A percentile compares a stretch with the other conserved stretches of the same genome.
These are phyloP conservation scores for Andrena bucephala DNA, from an alignment of 2,888 invertebrate genomes.

Conservation along the genomic window DNA sequence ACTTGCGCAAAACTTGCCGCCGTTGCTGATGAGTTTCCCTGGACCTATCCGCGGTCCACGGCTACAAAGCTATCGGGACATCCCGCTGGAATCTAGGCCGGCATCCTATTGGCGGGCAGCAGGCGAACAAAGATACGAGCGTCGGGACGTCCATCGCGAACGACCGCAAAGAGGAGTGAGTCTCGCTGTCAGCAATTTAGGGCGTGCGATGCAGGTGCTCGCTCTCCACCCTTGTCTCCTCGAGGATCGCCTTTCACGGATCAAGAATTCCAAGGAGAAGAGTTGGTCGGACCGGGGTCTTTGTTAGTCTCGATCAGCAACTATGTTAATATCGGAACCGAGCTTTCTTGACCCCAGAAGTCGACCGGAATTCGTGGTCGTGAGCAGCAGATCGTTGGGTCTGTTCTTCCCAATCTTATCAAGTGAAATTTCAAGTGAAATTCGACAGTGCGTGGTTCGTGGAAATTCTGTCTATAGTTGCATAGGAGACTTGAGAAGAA, in stretches of 20 bases:
- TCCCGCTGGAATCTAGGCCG: conserved; percentile 37
- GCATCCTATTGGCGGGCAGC: conserved; percentile 15
- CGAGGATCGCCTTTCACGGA: not conserved
- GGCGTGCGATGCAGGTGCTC: conserved; percentile 20
- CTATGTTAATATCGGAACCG: not conserved
- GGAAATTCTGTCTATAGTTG: not conserved
- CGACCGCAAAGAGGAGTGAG: conserved; percentile 49
- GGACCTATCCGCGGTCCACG: conserved; percentile 15
- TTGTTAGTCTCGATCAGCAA: not conserved
- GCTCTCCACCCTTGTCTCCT: conserved; percentile 19
- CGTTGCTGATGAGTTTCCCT: conserved; percentile 53
- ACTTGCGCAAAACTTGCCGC: conserved; percentile 24
- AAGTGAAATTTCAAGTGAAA: no score
- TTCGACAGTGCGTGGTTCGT: no score
- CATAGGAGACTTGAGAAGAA: not conserved
- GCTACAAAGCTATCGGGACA: conserved; percentile 33
- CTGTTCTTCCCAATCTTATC: not conserved
- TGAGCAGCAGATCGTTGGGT: no score
- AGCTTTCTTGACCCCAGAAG: not conserved
- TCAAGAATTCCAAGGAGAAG: not conserved
- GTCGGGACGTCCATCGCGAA: conserved; percentile 34
- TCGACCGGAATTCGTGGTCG: no score
- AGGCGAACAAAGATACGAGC: conserved; percentile 44
- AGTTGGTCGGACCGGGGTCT: not conserved
- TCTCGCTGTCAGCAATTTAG: conserved; percentile 49